Percentiles rank a stretch among this genome's conserved stretches.
Evolutionary conservation across 1,140 invertebrate species (phyloP).

Genomic region (Calosoma granatense): DNA sequence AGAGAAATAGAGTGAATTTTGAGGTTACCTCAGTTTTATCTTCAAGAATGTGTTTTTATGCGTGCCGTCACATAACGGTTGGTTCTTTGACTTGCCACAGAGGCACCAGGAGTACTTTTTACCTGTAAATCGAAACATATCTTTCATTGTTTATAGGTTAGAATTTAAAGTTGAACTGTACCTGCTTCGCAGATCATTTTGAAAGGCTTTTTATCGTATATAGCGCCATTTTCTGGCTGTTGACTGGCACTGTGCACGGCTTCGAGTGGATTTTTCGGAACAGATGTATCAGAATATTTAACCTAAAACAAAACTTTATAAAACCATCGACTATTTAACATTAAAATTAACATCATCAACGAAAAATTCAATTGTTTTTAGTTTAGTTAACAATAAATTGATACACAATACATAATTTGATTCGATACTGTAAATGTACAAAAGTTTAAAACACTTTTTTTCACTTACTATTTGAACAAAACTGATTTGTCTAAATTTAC

Average conservation of each 20-base stretch:
- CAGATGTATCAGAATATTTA: slow-evolving; percentile 28
- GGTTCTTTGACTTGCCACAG: slow-evolving; percentile 83
- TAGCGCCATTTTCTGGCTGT: slow-evolving; percentile 56
- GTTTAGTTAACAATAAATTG: no score
- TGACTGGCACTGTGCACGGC: slow-evolving; percentile 43
- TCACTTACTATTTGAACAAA: no score
- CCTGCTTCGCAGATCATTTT: slow-evolving; percentile 60
- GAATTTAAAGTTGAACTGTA: slow-evolving; percentile 9
- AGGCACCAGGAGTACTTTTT: slow-evolving; percentile 91
- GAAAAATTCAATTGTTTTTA: no score
- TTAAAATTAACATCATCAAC: no score
- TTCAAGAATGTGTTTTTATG: slow-evolving; percentile 69
- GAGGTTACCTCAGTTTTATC: slow-evolving; percentile 48
- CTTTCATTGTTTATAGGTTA: background rate
- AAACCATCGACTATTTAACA: no score
- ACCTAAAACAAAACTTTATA: slow-evolving; percentile 2
- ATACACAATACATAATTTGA: no score
- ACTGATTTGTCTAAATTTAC: no score
- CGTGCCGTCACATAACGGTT: slow-evolving; percentile 92
- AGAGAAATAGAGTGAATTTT: slow-evolving; percentile 14
- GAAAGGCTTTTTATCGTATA: slow-evolving; percentile 86
- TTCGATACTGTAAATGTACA: no score
- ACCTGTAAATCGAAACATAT: slow-evolving; percentile 30
- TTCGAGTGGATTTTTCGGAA: slow-evolving; percentile 53
- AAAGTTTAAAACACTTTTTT: no score